These are phyloP conservation scores for Nyctibius bracteatus DNA, from an alignment of 2,113 vertebrate species.

Conservation along the genomic window DNA sequence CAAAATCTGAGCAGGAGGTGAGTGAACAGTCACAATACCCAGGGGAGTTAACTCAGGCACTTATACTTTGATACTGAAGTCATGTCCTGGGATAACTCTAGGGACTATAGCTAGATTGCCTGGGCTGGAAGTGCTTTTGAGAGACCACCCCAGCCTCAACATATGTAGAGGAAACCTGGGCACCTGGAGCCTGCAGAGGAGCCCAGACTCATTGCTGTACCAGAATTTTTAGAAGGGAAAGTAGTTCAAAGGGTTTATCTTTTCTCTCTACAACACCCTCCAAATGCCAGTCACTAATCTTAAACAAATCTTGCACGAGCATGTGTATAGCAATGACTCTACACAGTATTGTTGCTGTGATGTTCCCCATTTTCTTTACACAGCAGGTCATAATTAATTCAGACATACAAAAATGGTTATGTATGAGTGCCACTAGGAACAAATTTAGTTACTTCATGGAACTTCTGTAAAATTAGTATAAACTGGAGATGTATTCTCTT, in stretches of 20 bases:
- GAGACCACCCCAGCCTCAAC: neutral
- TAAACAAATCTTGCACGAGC: accelerated
- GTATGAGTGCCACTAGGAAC: neutral
- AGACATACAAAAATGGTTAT: neutral
- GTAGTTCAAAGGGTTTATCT: neutral
- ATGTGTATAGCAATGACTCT: neutral
- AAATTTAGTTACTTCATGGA: neutral
- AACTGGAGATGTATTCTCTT: neutral
- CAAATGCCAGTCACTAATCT: neutral
- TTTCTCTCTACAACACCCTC: neutral
- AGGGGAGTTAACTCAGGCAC: neutral
- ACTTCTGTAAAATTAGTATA: neutral
- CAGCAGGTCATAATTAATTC: neutral
- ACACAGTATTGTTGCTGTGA: neutral
- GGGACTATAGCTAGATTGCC: neutral
- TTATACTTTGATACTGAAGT: neutral
- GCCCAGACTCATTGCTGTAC: no score
- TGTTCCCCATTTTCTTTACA: neutral
- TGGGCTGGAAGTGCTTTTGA: neutral
- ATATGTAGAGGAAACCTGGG: neutral
- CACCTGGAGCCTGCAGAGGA: neutral
- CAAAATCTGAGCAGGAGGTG: neutral
- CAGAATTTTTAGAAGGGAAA: neutral
- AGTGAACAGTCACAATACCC: neutral
- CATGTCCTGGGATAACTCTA: neutral